Percentiles rank a stretch among this genome's conserved stretches.
Evolutionary conservation across 2,113 vertebrate species (phyloP).

Genomic region (Lampris incognitus): DNA sequence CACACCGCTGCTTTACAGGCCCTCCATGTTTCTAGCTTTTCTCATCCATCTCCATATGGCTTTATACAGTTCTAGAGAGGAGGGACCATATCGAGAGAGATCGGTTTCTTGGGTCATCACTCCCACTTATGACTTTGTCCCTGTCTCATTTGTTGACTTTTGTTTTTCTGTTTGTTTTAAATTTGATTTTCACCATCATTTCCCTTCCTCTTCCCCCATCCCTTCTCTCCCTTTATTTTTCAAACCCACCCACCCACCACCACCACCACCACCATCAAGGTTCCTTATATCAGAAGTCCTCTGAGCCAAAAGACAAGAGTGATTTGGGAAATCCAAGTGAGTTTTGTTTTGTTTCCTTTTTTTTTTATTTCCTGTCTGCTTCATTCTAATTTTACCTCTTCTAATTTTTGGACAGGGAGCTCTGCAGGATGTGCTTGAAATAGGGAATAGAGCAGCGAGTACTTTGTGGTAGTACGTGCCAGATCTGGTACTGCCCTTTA

Average conservation of each 20-base stretch:
- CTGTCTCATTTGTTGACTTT: constrained; percentile 81
- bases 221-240: constrained; percentile 72
- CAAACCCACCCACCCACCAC: constrained; percentile 71
- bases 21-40: constrained; percentile 43
- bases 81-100: constrained; percentile 77
- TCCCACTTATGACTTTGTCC: constrained; percentile 84
- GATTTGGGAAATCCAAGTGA: constrained; percentile 99
- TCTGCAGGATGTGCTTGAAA: constrained; percentile 11
- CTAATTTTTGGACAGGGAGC: constrained; percentile 10
- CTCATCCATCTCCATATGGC: constrained; percentile 74
- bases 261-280: constrained; percentile 85
- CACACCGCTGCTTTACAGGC: constrained; percentile 64
- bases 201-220: constrained; percentile 73
- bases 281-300: constrained; percentile 98
- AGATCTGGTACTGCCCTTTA: constrained; percentile 37
- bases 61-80: constrained; percentile 54
- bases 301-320: constrained; percentile 94
- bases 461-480: neutral
- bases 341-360: constrained; percentile 82
- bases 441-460: too few relatives aligned
- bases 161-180: constrained; percentile 83
- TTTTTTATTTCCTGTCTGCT: constrained; percentile 51
- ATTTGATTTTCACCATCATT: constrained; percentile 85
- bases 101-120: constrained; percentile 70
- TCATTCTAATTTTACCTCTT: constrained; percentile 37